Base-by-base conservation (phyloP, 2,888 invertebrate species). In the Caenorhabditis sp. region DNA sequence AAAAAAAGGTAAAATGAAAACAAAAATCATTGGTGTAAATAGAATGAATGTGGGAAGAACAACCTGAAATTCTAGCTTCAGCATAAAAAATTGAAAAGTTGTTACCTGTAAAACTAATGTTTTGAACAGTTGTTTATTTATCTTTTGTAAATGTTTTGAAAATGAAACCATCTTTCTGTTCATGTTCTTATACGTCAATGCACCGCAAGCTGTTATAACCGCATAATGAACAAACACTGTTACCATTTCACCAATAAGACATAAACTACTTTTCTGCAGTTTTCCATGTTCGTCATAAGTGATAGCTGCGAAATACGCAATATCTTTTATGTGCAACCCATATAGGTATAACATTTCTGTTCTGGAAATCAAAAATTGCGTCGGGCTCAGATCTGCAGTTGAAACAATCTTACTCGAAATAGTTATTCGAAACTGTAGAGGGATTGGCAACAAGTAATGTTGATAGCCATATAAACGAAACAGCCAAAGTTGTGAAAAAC, bases 61-160 rank as follows among this genome's bases (percentile, higher is more conserved):
- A 8, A 27, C 31, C n/a, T 55, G 55, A 27, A n/a, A n/a, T n/a
- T n/a, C n/a, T n/a, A n/a, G n/a, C n/a, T n/a, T n/a, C n/a, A n/a
- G n/a, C n/a, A n/a, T n/a, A n/a, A n/a, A n/a, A n/a, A n/a, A n/a
- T n/a, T n/a, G n/a, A n/a, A n/a, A n/a, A n/a, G n/a, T n/a, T n/a
- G n/a, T n/a, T n/a, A n/a, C n/a, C n/a, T n/a, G n/a, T n/a, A 27
- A 2, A 27, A 26, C n/a, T 14, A 55, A 27, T 17, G 55, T 27
- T 55, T 4, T 26, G 55, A 55, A 55, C n/a, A 55, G 27, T 55
- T 55, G 55, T 55, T 27, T 26, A 27, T 55, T 26, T 6, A 55
- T 50, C n/a, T 17, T 19, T 50, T 50, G 14, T 5, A 19, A 5
- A 14, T 50, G 14, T 4, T 50, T 14, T n/a, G n/a, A n/a, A 4